Evolutionary conservation across 2,888 invertebrate species (phyloP).

Genomic region (Drosophila villosipedis): DNA sequence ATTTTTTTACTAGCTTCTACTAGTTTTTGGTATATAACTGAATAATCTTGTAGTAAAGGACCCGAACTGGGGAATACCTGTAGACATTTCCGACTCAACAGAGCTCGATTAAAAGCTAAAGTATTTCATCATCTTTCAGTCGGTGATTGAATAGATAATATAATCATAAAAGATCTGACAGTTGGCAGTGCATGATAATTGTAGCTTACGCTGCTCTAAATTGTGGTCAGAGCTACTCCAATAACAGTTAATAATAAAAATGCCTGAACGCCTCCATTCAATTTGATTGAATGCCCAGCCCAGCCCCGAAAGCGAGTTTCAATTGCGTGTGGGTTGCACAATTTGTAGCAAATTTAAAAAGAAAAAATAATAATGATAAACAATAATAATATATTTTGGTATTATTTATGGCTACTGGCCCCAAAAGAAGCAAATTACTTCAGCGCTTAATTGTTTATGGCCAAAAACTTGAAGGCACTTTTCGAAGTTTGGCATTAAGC

Average conservation of each 20-base stretch:
- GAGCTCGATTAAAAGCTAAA: neutral
- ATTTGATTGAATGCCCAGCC: slow-evolving; percentile 35
- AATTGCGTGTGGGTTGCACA: slow-evolving; percentile 70
- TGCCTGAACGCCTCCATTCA: slow-evolving; percentile 33
- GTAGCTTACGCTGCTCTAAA: slow-evolving; percentile 12
- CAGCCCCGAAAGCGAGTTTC: slow-evolving; percentile 25
- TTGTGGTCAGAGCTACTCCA: slow-evolving; percentile 30
- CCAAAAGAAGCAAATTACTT: slow-evolving; percentile 68
- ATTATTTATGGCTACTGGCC: slow-evolving; percentile 67
- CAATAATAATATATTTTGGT: slow-evolving; percentile 38
- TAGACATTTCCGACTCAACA: neutral
- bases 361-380: slow-evolving; percentile 5
- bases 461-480: slow-evolving; percentile 59
- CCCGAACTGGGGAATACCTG: neutral
- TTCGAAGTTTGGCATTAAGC: slow-evolving; percentile 46
- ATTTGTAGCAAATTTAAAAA: slow-evolving; percentile 49
- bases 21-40: neutral
- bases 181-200: neutral
- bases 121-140: neutral
- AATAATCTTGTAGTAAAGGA: neutral
- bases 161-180: neutral
- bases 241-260: slow-evolving; percentile 42
- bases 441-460: slow-evolving; percentile 58
- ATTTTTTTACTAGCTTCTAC: neutral
- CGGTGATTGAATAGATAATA: neutral